These are phyloP conservation scores for Lepus oiostolus DNA, from an alignment of 2,797 vertebrate genomes.

Conservation along the genomic window DNA sequence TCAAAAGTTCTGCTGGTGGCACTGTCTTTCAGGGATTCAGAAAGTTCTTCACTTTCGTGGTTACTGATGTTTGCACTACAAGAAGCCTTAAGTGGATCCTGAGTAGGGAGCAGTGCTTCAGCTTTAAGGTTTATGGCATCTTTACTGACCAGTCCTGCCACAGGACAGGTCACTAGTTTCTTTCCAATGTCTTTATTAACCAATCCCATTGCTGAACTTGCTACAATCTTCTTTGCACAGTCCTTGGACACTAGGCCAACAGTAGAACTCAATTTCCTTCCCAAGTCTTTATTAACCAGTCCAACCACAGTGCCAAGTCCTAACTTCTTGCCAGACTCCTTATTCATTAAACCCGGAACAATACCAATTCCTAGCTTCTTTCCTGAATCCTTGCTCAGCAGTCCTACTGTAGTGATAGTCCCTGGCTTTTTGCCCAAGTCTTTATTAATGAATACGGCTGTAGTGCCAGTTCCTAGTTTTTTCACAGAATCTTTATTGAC, in stretches of 20 bases:
- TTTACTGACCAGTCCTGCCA: conserved; percentile 84
- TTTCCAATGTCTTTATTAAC: conserved; percentile 87
- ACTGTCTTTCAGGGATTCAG: conserved; percentile 86
- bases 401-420: conserved; percentile 85
- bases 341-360: conserved; percentile 84
- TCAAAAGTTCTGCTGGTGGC: conserved; percentile 86
- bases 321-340: conserved; percentile 88
- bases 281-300: conserved; percentile 87
- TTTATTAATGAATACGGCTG: conserved; percentile 88
- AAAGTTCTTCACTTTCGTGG: conserved; percentile 85
- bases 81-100: conserved; percentile 87
- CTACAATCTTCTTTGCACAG: conserved; percentile 83
- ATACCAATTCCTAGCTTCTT: conserved; percentile 86
- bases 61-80: conserved; percentile 82
- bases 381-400: conserved; percentile 88
- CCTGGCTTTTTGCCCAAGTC: conserved; percentile 88
- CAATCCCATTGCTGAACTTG: conserved; percentile 74
- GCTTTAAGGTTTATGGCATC: conserved; percentile 85
- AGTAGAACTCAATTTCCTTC: conserved; percentile 86
- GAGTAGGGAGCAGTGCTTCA: conserved; percentile 83
- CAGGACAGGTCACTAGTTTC: conserved; percentile 85
- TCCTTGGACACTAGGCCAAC: conserved; percentile 85
- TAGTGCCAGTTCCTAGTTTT: conserved; percentile 87
- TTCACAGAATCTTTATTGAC: conserved; percentile 89
- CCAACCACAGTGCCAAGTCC: conserved; percentile 87